Base-by-base conservation (phyloP, 2,888 invertebrate species). In the Caenorhabditis sp. region DNA sequence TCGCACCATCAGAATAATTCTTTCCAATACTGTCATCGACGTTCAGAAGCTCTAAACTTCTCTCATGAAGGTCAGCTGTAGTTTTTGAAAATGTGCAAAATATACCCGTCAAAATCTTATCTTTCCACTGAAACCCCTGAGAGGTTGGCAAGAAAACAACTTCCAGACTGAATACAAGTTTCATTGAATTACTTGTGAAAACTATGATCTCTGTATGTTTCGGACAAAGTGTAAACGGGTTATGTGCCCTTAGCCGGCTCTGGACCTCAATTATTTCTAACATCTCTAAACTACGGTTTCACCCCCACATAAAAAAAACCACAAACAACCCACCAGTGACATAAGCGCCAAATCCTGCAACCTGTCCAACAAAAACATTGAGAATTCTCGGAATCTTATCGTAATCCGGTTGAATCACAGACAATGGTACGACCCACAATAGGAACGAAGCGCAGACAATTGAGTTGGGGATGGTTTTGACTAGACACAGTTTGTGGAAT, bases 321-420 rank as follows among this genome's bases (percentile, higher is more conserved):
- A 6, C 16, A 44, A 41, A 63, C 2, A 16, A 66, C 75, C 28
- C 19, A 75, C 81, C 75, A 19, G 75, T 64, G 10, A 75, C 75
- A 75, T 81, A 81, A 4, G 81, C 81, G 28, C 75, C 75, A 38
- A 69, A 75, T 7, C 74, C 81, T 14, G 81, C 81, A 4, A 72
- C 0, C 35, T 75, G 75, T 28, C 81, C 81, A 24, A 81, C 56
- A 12, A 75, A 70, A n/a, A 70, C 75, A 66, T 81, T 81, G 12
- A 58, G 22, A 31, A 61, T 68, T 35, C 75, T 56, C 12, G 74
- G 74, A 56, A 81, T 64, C 6, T 59, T 64, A 6, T 75, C 70
- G 41, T 75, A 81, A 64, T 70, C 64, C 1, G 79, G 79, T 47
- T 68, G 70, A n/a, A 70, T 8, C 1, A 81, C 14, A n/a, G 74